These are phyloP conservation scores for Acanthopleura granulata DNA, from an alignment of 2,888 invertebrate species.

Conservation along the genomic window DNA sequence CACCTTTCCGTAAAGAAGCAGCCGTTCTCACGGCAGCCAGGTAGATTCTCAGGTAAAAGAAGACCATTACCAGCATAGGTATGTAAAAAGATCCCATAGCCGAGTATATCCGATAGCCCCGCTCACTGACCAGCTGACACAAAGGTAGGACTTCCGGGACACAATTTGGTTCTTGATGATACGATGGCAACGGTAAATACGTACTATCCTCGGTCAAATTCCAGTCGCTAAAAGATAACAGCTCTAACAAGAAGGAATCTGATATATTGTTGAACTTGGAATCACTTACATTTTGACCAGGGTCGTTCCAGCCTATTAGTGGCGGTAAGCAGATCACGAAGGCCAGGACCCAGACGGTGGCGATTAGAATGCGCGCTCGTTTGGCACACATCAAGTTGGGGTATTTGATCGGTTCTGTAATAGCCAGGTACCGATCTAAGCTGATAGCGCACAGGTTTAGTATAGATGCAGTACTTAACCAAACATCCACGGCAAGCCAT, in stretches of 20 bases:
- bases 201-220: slow-evolving; percentile 12
- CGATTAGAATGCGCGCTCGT: slow-evolving; percentile 88
- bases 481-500: slow-evolving; percentile 97
- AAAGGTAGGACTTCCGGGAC: not conserved
- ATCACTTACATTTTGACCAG: not conserved
- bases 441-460: slow-evolving; percentile 96
- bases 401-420: slow-evolving; percentile 95
- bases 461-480: slow-evolving; percentile 99
- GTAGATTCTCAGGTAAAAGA: slow-evolving; percentile 98
- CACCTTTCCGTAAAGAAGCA: slow-evolving; percentile 59
- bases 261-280: not conserved
- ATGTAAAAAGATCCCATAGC: slow-evolving; percentile 98
- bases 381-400: slow-evolving; percentile 87
- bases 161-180: not conserved
- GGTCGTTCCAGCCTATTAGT: slow-evolving; percentile 88
- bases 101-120: slow-evolving; percentile 96
- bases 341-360: slow-evolving; percentile 94
- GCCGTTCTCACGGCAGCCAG: slow-evolving; percentile 79
- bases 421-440: slow-evolving; percentile 90
- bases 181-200: not conserved
- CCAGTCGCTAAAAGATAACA: slow-evolving; percentile 1
- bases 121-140: slow-evolving; percentile 23
- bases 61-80: slow-evolving; percentile 97
- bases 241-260: not conserved
- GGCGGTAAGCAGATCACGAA: slow-evolving; percentile 98